phyloP scores from a whole-genome alignment of 2,888 invertebrate species.

The Cenopis cana region DNA sequence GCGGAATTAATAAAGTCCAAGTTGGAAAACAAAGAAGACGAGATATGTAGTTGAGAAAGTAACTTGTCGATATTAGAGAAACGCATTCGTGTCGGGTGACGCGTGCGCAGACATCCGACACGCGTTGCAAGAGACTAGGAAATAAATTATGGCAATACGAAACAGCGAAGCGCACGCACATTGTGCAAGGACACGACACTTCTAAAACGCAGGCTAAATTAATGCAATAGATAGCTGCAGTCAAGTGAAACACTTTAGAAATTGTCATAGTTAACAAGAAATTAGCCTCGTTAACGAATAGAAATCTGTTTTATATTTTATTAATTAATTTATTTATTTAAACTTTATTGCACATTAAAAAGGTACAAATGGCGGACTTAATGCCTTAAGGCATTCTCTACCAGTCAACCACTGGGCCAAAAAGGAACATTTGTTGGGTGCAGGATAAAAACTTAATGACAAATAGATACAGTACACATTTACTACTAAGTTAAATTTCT shows the following conservation, averaged over 20 bases:
- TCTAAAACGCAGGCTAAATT: conserved; percentile 47
- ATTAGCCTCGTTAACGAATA: no score
- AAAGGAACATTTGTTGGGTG: no score
- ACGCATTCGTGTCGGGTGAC: conserved; percentile 67
- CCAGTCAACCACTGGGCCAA: no score
- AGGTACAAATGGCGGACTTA: no score
- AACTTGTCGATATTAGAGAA: conserved; percentile 55
- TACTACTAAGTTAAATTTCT: no score
- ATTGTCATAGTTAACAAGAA: conserved; percentile 26
- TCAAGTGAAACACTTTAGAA: conserved; percentile 35
- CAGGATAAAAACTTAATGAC: no score
- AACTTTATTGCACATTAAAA: no score
- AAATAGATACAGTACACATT: no score
- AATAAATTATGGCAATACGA: conserved; percentile 63
- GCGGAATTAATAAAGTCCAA: conserved; percentile 9
- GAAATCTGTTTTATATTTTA: not conserved
- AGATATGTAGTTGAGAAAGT: conserved; percentile 36
- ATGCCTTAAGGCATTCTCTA: no score
- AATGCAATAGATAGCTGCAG: conserved; percentile 47
- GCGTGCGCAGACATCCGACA: conserved; percentile 72
- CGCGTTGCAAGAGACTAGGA: conserved; percentile 76
- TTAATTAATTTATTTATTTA: no score
- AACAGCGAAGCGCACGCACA: conserved; percentile 58
- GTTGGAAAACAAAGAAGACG: not conserved
- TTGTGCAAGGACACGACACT: conserved; percentile 63